phyloP scores from a whole-genome alignment of 2,888 invertebrate species.

The Pheosia gnoma region DNA sequence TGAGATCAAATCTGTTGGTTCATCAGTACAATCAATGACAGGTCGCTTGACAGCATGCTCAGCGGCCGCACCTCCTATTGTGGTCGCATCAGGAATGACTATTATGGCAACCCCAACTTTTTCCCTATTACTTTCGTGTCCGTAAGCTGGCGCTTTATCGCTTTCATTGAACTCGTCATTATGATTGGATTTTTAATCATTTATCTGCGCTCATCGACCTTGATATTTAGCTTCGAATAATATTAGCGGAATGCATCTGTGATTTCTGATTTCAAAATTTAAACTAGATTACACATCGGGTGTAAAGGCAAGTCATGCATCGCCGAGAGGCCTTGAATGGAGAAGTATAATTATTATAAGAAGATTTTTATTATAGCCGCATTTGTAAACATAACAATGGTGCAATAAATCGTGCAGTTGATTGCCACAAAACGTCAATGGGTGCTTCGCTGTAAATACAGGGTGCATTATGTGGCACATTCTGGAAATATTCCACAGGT shows the following conservation, averaged over 20 bases:
- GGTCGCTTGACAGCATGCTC: slow-evolving; percentile 38
- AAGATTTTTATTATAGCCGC: slow-evolving; percentile 29
- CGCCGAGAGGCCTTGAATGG: slow-evolving; percentile 31
- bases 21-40: slow-evolving; percentile 36
- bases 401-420: slow-evolving; percentile 31
- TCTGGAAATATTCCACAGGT: slow-evolving; percentile 41
- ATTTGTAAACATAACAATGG: slow-evolving; percentile 30
- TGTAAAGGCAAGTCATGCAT: slow-evolving; percentile 37
- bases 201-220: slow-evolving; percentile 45
- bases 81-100: slow-evolving; percentile 43
- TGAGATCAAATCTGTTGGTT: slow-evolving; percentile 41
- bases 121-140: slow-evolving; percentile 47
- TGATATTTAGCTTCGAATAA: slow-evolving; percentile 49
- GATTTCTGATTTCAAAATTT: slow-evolving; percentile 35
- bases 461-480: slow-evolving; percentile 13
- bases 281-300: slow-evolving; percentile 37
- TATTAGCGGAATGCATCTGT: slow-evolving; percentile 35
- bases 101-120: slow-evolving; percentile 45
- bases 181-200: slow-evolving; percentile 44
- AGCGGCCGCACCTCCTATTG: slow-evolving; percentile 45
- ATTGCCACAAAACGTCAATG: slow-evolving; percentile 29
- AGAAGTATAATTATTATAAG: slow-evolving; percentile 30
- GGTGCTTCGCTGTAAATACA: slow-evolving; percentile 13
- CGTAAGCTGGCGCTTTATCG: slow-evolving; percentile 26
- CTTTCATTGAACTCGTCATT: slow-evolving; percentile 33